phyloP scores from a whole-genome alignment of 2,797 vertebrate species.

The Ceyx erithaca region DNA sequence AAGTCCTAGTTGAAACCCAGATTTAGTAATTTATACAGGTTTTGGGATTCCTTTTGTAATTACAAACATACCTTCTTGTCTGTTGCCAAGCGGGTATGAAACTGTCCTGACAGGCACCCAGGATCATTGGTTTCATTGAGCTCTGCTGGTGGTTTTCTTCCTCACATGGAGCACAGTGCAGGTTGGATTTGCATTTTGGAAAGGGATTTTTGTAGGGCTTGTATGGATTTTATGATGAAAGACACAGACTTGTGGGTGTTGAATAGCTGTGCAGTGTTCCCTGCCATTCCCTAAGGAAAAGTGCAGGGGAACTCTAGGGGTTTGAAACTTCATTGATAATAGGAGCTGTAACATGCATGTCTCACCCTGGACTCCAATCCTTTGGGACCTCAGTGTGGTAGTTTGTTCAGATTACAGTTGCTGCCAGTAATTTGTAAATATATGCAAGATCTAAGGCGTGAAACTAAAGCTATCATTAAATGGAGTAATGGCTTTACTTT shows the following conservation, averaged over 20 bases:
- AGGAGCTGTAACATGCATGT: neutral
- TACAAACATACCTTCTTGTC: neutral
- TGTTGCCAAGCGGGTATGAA: neutral
- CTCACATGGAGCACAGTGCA: neutral
- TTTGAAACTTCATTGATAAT: neutral
- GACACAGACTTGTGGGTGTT: neutral
- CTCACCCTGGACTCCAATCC: neutral
- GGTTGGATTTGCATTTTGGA: neutral
- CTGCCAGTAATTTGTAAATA: conserved; percentile 23
- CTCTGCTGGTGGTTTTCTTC: neutral
- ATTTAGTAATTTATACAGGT: neutral
- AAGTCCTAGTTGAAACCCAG: neutral
- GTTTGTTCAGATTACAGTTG: neutral
- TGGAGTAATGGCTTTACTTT: conserved; percentile 31
- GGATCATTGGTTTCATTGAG: neutral
- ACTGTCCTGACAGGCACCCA: neutral
- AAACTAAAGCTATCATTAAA: conserved; percentile 46
- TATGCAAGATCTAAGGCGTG: neutral
- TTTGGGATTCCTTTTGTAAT: neutral
- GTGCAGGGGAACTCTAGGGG: neutral
- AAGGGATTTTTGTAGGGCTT: neutral
- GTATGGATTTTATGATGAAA: neutral
- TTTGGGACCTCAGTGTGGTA: neutral
- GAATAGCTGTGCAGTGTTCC: neutral
- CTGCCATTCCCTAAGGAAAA: neutral